A percentile compares a stretch with the other conserved stretches of the same genome.
Conservation (phyloP, 2,888 invertebrate species). For the Patella ulyssiponensis region DNA sequence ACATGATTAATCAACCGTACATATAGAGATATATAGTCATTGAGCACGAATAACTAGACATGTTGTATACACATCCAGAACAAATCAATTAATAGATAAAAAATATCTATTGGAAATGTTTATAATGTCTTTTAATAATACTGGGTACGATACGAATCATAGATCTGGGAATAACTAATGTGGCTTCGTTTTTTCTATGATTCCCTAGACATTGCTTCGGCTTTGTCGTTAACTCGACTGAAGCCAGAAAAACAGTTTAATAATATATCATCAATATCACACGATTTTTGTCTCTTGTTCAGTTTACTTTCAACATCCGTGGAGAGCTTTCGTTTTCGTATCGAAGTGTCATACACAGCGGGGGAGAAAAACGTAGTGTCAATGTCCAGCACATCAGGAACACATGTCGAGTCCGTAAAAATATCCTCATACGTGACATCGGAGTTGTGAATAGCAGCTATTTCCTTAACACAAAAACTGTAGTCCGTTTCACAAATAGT, state of each 20-base stretch:
- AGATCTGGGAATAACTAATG: no score
- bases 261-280: not conserved
- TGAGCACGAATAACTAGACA: no score
- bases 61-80: no score
- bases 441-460: not conserved
- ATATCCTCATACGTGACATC: conserved; percentile 1
- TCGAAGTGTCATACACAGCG: conserved; percentile 1
- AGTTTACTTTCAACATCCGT: not conserved
- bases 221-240: not conserved
- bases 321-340: not conserved
- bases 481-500: not conserved
- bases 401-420: not conserved
- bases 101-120: no score
- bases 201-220: no score
- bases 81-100: no score
- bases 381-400: not conserved
- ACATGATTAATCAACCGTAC: no score
- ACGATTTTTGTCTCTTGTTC: not conserved
- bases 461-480: not conserved
- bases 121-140: no score
- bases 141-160: no score
- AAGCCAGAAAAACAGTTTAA: not conserved
- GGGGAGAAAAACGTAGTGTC: not conserved
- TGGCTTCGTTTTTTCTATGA: no score
- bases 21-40: no score